Evolutionary conservation across 1,140 invertebrate species (phyloP), one percentile per base, ranked within the genome.

Genomic region (Eciton burchellii): DNA sequence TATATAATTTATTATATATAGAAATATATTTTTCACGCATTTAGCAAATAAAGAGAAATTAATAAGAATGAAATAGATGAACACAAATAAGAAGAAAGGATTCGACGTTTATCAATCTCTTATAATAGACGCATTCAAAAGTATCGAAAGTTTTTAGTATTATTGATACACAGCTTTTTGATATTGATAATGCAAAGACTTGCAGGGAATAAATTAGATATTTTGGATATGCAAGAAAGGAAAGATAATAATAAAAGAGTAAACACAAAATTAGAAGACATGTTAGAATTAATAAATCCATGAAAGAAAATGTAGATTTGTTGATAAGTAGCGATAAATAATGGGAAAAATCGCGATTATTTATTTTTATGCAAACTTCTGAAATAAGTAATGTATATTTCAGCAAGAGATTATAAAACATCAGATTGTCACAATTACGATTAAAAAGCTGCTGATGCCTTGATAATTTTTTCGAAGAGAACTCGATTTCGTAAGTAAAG

Each of bases 351-450:
- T 77, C 41, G 63, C 60, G 65, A 89, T 83, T 72, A 29, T 84
- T 88, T 86, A 89, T 89, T 90, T 89, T 87, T 89, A 88, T 89
- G 87, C 70, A 70, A 89, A 49, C 41, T 74, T 74, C 2, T 74
- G n/a, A 56, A 62, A 74, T 62, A 74, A 45, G 11, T 19, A 5
- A 70, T 70, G 6, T 35, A 6, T 35, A 62, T 49, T 21, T 24
- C 47, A 74, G 8, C 43, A 21, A 19, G 63, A 49, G 1, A 62
- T 74, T 74, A 6, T 29, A n/a, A n/a, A n/a, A 29, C 35, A 12
- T 35, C 43, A 74, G 19, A 3, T 35, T 45, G 43, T 59, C 4
- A n/a, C 12, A 41, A n/a, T 71, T 21, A 70, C 35, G 19, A 29
- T 73, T 73, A 43, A 8, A 59, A 57, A 45, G 43, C 54, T 47